Conservation (phyloP, 2,888 invertebrate species). For the Lamellibrachia satsuma region DNA sequence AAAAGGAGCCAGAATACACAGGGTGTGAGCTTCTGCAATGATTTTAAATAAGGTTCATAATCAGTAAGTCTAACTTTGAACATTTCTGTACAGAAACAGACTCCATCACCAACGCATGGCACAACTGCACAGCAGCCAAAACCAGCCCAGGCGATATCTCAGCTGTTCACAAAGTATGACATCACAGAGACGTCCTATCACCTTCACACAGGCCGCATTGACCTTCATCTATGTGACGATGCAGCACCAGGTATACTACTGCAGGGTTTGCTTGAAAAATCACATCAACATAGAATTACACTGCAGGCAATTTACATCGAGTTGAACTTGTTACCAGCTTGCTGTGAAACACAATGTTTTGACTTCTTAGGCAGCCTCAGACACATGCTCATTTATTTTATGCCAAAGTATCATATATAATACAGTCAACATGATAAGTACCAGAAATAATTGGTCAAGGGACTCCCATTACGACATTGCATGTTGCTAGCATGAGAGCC, state of each 20-base stretch:
- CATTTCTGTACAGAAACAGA: not conserved
- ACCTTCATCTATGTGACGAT: slow-evolving; percentile 96
- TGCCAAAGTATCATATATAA: too few relatives aligned
- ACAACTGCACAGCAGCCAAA: slow-evolving; percentile 46
- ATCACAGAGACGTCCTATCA: slow-evolving; percentile 98
- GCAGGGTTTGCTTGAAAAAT: not conserved
- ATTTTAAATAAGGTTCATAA: not conserved
- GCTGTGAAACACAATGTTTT: not conserved
- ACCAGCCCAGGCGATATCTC: slow-evolving; percentile 64
- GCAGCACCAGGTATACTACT: slow-evolving; percentile 49
- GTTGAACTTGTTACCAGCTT: not conserved
- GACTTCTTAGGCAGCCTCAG: not conserved
- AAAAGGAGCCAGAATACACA: not conserved
- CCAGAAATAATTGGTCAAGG: too few relatives aligned
- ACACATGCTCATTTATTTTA: too few relatives aligned
- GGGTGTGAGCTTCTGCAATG: not conserved
- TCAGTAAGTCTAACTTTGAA: not conserved
- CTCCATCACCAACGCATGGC: not conserved
- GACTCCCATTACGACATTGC: too few relatives aligned
- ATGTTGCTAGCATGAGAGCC: too few relatives aligned
- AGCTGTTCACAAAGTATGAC: slow-evolving; percentile 86
- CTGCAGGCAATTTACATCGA: not conserved
- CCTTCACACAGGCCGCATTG: slow-evolving; percentile 84
- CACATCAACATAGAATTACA: not conserved
- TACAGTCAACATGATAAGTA: too few relatives aligned